A percentile compares a stretch with the other conserved stretches of the same genome.
These are phyloP conservation scores for Melanotaenia nigrans DNA, from an alignment of 2,797 vertebrate genomes.

Conservation along the genomic window DNA sequence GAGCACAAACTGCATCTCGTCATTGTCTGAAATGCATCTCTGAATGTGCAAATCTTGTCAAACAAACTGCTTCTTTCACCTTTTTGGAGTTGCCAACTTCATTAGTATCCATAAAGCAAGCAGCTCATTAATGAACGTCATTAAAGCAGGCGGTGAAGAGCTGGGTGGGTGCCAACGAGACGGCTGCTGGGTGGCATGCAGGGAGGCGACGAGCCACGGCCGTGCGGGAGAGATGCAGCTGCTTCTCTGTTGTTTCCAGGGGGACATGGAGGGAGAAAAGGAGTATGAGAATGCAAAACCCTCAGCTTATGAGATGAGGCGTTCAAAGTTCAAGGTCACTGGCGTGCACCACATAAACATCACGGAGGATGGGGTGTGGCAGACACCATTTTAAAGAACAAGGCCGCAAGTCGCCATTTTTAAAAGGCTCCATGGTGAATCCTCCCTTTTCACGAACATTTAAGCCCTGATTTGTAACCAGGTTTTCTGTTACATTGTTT, in stretches of 20 bases:
- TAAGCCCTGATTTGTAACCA: neutral
- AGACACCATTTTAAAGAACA: conserved; percentile 51
- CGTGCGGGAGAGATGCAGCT: conserved; percentile 45
- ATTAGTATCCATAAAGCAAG: conserved; percentile 57
- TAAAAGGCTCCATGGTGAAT: neutral
- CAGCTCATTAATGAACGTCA: conserved; percentile 66
- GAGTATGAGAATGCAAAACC: conserved; percentile 29
- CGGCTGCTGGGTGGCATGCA: conserved; percentile 39
- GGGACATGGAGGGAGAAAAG: conserved; percentile 15
- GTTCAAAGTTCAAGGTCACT: neutral
- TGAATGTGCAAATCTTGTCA: neutral
- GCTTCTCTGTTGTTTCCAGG: conserved; percentile 25
- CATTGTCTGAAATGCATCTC: neutral
- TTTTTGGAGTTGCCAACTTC: conserved; percentile 33
- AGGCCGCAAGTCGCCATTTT: conserved; percentile 46
- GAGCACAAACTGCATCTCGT: neutral
- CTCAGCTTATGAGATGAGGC: conserved; percentile 18
- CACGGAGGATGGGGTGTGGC: neutral
- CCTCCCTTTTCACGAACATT: neutral
- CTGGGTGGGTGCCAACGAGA: conserved; percentile 67
- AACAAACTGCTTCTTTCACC: conserved; percentile 21
- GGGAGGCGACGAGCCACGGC: conserved; percentile 31
- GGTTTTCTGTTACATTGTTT: neutral
- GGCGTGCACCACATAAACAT: conserved; percentile 7
- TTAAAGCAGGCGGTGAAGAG: conserved; percentile 49